A percentile compares a stretch with the other conserved stretches of the same genome.
phyloP scores from a whole-genome alignment of 1,140 invertebrate species.

The Eumaeus atala region DNA sequence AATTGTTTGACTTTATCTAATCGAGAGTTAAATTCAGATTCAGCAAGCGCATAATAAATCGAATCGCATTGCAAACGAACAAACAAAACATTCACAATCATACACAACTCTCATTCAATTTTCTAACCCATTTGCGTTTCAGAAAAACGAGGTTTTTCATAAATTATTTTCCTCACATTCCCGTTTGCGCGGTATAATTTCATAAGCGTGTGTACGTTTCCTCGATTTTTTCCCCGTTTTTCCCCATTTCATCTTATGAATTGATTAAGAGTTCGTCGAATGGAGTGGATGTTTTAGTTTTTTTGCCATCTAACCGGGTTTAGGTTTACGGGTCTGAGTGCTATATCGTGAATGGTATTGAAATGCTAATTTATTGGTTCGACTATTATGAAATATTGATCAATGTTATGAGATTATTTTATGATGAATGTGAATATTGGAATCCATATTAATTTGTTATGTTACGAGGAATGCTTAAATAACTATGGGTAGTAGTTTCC shows the following conservation, averaged over 20 bases:
- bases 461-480: too few relatives aligned
- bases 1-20: too few relatives aligned
- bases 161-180: conserved; percentile 46
- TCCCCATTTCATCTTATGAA: conserved; percentile 62
- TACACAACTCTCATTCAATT: conserved; percentile 58
- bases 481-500: too few relatives aligned
- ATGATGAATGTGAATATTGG: too few relatives aligned
- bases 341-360: conserved; percentile 1
- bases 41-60: not conserved
- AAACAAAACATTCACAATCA: conserved; percentile 17
- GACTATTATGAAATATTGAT: not conserved
- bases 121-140: conserved; percentile 71
- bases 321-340: not conserved
- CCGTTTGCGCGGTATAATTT: conserved; percentile 64
- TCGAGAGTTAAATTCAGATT: too few relatives aligned
- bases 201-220: conserved; percentile 56
- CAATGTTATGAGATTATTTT: not conserved
- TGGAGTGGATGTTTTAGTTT: conserved; percentile 33
- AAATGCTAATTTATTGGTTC: conserved; percentile 5
- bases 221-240: conserved; percentile 18
- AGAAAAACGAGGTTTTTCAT: conserved; percentile 46
- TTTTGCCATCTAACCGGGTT: not conserved
- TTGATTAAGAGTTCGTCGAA: conserved; percentile 68
- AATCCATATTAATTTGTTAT: too few relatives aligned
- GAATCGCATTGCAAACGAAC: not conserved